Base-by-base conservation (phyloP, 2,797 vertebrate species). In the Kryptolebias ocellatus region DNA sequence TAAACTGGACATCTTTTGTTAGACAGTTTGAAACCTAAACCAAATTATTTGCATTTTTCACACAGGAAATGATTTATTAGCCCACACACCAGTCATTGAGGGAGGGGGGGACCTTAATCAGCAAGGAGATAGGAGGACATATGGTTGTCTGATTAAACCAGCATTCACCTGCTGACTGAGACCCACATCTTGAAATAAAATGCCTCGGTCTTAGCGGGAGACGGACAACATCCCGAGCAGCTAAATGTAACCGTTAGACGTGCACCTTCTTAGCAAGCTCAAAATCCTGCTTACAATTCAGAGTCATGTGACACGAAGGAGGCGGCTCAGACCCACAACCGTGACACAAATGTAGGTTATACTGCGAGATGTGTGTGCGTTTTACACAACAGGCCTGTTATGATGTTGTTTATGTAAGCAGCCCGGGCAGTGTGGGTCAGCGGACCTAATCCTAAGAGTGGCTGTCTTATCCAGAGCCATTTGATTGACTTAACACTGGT, bases 401-500 rank as follows among this genome's bases (percentile, higher is more conserved):
- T 53, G 39, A 28, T 56, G 52, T 12, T 45, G 69, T 85, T 80
- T 83, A 77, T 24, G 18, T 83, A 85, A 85, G 84, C 72, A 65
- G 67, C 60, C 67, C 61, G 53, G 76, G 65, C 70, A 29, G 72
- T 76, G 78, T 82, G 80, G 84, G 81, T 88, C 83, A 87, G 72
- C 52, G 58, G 57, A 74, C 52, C 46, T 88, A 91, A 92, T 92
- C 90, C 85, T 65, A 66, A 71, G 72, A 78, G 68, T 60, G 64
- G 67, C 78, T 52, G 78, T 76, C 76, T 87, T 72, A 85, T 74
- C 84, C 80, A 72, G 86, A 82, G 81, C 76, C 75, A 12, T 92
- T 90, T 91, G 89, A 93, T 90, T 87, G 84, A 87, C 87, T 91
- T 87, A 90, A 58, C 78, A 15, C 67, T 70, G 79, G 85, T 86